These are phyloP conservation scores for Phylloscopus collybita DNA, from an alignment of 2,797 vertebrate genomes.

Conservation along the genomic window DNA sequence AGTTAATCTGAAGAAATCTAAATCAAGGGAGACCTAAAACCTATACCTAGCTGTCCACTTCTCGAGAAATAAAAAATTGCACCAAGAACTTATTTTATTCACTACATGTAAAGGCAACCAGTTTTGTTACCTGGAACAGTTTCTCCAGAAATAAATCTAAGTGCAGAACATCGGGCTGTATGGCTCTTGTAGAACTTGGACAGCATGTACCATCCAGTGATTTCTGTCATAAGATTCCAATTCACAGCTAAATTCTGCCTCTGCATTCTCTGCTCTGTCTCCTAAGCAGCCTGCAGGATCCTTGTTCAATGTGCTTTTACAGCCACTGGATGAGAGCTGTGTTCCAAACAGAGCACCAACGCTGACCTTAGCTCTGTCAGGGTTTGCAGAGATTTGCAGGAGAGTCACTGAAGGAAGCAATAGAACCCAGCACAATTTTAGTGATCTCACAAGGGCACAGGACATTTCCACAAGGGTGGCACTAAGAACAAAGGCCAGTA, in stretches of 20 bases:
- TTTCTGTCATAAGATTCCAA: not conserved
- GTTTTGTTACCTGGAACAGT: not conserved
- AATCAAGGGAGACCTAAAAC: not conserved
- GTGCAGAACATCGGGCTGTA: rapidly evolving
- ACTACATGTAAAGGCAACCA: not conserved
- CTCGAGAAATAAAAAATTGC: not conserved
- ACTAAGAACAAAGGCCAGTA: not conserved
- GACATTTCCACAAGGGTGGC: not conserved
- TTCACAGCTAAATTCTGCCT: not conserved
- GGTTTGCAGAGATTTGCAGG: not conserved
- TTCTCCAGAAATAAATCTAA: not conserved
- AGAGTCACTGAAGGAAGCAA: not conserved
- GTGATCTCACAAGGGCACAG: not conserved
- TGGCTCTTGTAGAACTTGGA: not conserved
- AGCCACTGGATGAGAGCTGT: not conserved
- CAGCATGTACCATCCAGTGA: not conserved
- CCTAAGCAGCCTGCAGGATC: not conserved
- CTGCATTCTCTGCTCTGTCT: not conserved
- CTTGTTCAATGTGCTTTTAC: not conserved
- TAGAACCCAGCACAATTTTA: not conserved
- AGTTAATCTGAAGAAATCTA: not conserved
- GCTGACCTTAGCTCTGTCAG: not conserved
- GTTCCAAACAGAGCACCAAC: not conserved
- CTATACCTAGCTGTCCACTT: not conserved
- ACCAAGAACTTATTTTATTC: not conserved